Base-by-base conservation (phyloP, 1,140 invertebrate genomes). In the Calliopsis andreniformis region DNA sequence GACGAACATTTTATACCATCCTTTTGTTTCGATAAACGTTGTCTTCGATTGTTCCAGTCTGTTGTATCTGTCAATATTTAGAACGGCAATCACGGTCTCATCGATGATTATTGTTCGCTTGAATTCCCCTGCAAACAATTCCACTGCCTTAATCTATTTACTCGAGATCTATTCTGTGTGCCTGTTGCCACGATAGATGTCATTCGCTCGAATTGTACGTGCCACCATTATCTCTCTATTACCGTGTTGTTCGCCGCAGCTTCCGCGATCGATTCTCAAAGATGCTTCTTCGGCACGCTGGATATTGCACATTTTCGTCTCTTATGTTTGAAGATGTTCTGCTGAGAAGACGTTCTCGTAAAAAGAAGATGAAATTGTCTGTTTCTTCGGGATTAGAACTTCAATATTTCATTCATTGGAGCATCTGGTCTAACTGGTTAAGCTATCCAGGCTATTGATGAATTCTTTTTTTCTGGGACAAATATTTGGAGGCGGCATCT, bases 181-280 rank as follows among this genome's bases (percentile, higher is more conserved):
- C 23, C 39, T 25, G 23, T 25, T 39, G 20, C 20, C 20, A 16
- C n/a, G n/a, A 51, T 66, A 32, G 30, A 8, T 53, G 30, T n/a
- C 30, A 39, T 53, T 25, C 16, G 18, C 47, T 66, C 30, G 47
- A 53, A 53, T 23, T 39, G 47, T 53, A 66, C 47, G 47, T 53
- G 47, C 32, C 47, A 20, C 12, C 3, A 18, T 51, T 39, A 16
- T 25, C 14, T 7, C 18, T n/a, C 63, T 23, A 39, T 66, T 39
- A 63, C 16, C 8, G 42, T 18, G 20, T 25, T 10, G 35, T 20
- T 23, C 16, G 12, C 10, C 12, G n/a, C n/a, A 28, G 28, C 43
- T 16, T 8, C n/a, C 25, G 25, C 30, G 47, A 66, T 39, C 18
- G 47, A 64, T 64, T 32, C 4, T 3, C 20, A 30, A 47, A 28